Evolutionary conservation across 1,140 invertebrate genomes (phyloP).

Genomic region (Ruditapes philippinarum): DNA sequence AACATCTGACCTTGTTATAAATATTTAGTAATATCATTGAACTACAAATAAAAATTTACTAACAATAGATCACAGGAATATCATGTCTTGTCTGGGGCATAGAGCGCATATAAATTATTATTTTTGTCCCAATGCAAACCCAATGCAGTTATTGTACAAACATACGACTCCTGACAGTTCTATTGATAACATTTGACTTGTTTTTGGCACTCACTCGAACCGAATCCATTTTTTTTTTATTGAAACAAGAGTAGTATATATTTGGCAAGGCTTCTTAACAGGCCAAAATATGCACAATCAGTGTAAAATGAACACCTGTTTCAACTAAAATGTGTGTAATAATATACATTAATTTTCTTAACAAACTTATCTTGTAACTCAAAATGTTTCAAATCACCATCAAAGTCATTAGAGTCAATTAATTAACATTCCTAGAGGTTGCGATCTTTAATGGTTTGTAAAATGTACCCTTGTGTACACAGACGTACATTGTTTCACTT

Average conservation of each 20-base stretch:
- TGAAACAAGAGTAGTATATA: background rate
- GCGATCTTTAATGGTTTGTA: background rate
- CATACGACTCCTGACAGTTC: background rate
- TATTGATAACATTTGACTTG: background rate
- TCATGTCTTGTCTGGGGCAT: background rate
- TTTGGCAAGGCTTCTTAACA: background rate
- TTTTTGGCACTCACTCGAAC: background rate
- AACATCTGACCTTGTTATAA: no score
- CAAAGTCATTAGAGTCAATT: background rate
- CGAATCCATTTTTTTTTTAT: background rate
- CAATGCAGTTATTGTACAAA: background rate
- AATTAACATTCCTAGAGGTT: slow-evolving; percentile 13
- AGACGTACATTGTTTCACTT: no score
- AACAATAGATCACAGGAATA: background rate
- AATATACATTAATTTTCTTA: background rate
- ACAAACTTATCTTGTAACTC: background rate
- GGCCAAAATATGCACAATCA: background rate
- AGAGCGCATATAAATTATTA: background rate
- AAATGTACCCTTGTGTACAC: background rate
- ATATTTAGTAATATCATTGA: no score
- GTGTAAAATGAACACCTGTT: background rate
- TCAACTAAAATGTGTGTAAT: background rate
- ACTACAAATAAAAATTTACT: no score
- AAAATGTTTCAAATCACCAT: background rate
- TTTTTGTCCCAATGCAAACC: background rate